Evolutionary conservation across 2,888 invertebrate species (phyloP).

Genomic region (Pherbina coryleti): DNA sequence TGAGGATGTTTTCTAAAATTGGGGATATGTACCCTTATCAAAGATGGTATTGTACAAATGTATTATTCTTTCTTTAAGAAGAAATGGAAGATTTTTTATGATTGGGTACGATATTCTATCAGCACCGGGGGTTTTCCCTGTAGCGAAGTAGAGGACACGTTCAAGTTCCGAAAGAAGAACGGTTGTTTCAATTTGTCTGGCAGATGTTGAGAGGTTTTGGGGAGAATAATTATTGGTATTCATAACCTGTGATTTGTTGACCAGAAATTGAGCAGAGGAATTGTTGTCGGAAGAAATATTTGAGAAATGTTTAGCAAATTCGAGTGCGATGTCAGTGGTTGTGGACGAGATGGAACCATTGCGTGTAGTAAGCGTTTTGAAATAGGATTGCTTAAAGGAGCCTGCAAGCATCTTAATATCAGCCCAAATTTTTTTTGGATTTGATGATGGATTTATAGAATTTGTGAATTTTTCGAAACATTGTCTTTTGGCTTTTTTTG

Average conservation of each 20-base stretch:
- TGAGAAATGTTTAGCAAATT: background rate
- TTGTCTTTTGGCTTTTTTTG: background rate
- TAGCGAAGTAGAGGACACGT: background rate
- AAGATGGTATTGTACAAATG: conserved; percentile 24
- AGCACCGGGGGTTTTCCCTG: conserved; percentile 26
- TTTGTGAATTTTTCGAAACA: background rate
- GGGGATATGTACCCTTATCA: background rate
- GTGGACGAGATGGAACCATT: background rate
- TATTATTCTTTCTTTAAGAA: background rate
- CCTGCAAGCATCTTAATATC: too few relatives aligned
- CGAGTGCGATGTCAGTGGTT: background rate
- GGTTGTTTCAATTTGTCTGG: background rate
- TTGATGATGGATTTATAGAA: too few relatives aligned
- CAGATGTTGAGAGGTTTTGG: background rate
- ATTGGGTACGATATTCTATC: conserved; percentile 26
- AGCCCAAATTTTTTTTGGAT: too few relatives aligned
- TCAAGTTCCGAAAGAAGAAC: background rate
- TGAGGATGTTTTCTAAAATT: conserved; percentile 14
- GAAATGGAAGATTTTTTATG: conserved; percentile 1
- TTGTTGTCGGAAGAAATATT: background rate
- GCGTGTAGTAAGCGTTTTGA: background rate
- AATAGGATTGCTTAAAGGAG: background rate
- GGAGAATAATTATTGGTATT: background rate
- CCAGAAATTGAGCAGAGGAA: background rate
- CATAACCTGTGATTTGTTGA: too few relatives aligned